phyloP scores from a whole-genome alignment of 2,888 invertebrate species.

The Coenonympha arcania region DNA sequence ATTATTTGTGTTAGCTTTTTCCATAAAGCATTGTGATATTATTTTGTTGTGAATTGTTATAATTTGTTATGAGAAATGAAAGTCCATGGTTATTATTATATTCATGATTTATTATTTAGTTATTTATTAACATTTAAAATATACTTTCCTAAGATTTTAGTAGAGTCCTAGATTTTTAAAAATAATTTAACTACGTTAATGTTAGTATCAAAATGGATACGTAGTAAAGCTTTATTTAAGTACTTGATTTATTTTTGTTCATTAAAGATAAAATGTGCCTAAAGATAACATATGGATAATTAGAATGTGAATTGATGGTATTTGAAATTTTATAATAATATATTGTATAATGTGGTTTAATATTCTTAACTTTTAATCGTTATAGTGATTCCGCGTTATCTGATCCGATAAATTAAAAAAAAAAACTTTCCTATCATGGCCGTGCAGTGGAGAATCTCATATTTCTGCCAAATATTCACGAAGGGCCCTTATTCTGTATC shows the following conservation, averaged over 20 bases:
- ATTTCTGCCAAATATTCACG: too few species aligned
- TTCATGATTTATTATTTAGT: too few species aligned
- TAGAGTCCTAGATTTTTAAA: too few species aligned
- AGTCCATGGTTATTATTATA: too few species aligned
- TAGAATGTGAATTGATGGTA: neutral
- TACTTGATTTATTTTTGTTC: slow-evolving; percentile 29
- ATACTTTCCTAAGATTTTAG: too few species aligned
- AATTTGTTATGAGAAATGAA: too few species aligned
- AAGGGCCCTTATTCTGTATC: too few species aligned
- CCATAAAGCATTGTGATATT: neutral
- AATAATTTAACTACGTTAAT: too few species aligned
- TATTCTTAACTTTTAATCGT: slow-evolving; percentile 22
- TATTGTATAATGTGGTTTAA: slow-evolving; percentile 6
- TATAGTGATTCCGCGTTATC: neutral
- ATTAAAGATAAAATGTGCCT: slow-evolving; percentile 52
- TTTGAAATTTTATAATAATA: slow-evolving; percentile 14
- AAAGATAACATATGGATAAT: slow-evolving; percentile 26
- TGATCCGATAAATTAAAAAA: neutral
- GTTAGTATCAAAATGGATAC: neutral
- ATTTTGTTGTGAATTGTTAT: neutral
- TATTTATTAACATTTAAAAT: too few species aligned
- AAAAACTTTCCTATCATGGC: neutral
- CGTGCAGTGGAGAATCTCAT: too few species aligned
- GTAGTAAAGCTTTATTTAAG: neutral
- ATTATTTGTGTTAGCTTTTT: neutral